A percentile compares a stretch with the other conserved stretches of the same genome.
Conservation (phyloP, 2,888 invertebrate species). For the Heliconius sara region DNA sequence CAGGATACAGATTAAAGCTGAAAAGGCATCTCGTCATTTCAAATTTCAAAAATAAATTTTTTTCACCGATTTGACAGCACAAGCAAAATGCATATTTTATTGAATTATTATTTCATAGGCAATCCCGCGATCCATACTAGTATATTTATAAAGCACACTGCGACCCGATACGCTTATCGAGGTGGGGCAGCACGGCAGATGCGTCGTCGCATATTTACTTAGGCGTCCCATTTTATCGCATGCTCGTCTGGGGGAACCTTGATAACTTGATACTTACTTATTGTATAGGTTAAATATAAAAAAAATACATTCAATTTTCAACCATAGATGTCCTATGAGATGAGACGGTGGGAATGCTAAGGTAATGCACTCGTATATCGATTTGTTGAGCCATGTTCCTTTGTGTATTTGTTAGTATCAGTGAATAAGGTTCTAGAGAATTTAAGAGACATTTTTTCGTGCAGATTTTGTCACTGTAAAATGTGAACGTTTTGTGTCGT, state of each 20-base stretch:
- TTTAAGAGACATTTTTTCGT: neutral
- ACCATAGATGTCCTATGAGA: neutral
- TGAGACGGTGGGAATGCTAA: conserved; percentile 5
- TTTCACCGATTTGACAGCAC: neutral
- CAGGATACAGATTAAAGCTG: no score
- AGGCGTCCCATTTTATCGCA: conserved; percentile 71
- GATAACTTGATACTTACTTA: conserved; percentile 45
- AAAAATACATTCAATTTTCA: conserved; percentile 8
- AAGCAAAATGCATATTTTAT: conserved; percentile 22
- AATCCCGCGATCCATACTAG: conserved; percentile 21
- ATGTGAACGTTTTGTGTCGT: neutral
- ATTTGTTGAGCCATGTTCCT: neutral
- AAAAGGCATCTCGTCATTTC: neutral
- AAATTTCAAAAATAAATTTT: neutral
- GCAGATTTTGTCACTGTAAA: neutral
- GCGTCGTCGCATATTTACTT: conserved; percentile 77
- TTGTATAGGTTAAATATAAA: conserved; percentile 23
- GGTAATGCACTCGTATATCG: neutral
- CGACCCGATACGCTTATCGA: conserved; percentile 43
- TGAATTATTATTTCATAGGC: conserved; percentile 23
- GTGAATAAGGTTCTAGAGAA: neutral
- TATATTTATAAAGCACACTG: conserved; percentile 28
- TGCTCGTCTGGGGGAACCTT: conserved; percentile 65
- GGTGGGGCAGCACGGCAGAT: conserved; percentile 63
- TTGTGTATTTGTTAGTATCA: neutral